These are phyloP conservation scores for Apostichopus parvimensis DNA, from an alignment of 35 echinoderm and acorn worm genomes.

Conservation along the genomic window DNA sequence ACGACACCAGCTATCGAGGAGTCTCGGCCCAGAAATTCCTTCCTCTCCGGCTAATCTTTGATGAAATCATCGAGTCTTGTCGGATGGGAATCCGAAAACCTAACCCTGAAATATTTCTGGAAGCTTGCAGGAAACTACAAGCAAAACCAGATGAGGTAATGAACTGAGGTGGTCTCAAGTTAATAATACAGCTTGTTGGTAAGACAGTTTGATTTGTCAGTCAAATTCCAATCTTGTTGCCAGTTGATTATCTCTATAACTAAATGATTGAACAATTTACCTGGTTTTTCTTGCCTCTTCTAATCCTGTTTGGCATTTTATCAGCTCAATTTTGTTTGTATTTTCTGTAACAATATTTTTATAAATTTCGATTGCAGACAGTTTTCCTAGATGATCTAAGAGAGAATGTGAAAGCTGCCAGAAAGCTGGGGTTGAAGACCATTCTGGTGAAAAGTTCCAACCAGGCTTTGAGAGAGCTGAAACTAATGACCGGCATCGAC, in stretches of 20 bases:
- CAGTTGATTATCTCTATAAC: neutral
- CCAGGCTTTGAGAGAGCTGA: slow-evolving; percentile 63
- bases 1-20: slow-evolving; percentile 33
- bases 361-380: slow-evolving; percentile 24
- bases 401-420: slow-evolving; percentile 75
- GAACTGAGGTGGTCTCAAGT: neutral
- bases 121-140: slow-evolving; percentile 62
- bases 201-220: neutral
- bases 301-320: neutral
- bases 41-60: slow-evolving; percentile 53
- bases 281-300: neutral
- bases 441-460: slow-evolving; percentile 66
- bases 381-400: slow-evolving; percentile 93
- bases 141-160: slow-evolving; percentile 75
- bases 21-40: slow-evolving; percentile 30
- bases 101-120: slow-evolving; percentile 65
- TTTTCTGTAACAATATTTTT: neutral
- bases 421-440: slow-evolving; percentile 72
- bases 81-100: slow-evolving; percentile 80
- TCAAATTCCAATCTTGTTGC: neutral
- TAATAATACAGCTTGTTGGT: neutral
- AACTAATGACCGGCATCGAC: slow-evolving; percentile 71
- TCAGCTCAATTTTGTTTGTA: neutral
- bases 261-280: neutral
- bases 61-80: slow-evolving; percentile 84